Conservation (phyloP, 2,113 vertebrate genomes). For the Hemiprocne comata region DNA sequence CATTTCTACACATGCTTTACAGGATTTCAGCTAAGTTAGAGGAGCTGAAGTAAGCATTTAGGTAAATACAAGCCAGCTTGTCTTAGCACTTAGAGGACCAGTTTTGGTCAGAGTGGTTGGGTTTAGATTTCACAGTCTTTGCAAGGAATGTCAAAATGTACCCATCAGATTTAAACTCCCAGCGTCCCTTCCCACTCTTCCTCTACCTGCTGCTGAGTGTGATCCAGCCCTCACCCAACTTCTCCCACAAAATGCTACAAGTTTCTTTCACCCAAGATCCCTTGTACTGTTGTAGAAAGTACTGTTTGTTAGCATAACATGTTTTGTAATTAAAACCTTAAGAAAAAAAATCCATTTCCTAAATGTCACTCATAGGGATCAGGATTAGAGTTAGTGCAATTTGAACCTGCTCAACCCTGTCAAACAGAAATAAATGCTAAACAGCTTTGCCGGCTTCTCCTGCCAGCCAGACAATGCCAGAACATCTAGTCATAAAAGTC, state of each 20-base stretch:
- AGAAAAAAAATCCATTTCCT: not conserved
- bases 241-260: not conserved
- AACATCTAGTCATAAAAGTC: not conserved
- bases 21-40: not conserved
- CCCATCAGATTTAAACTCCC: not conserved
- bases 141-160: not conserved
- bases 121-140: not conserved
- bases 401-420: not conserved
- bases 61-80: not conserved
- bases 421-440: not conserved
- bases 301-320: not conserved
- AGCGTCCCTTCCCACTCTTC: not conserved
- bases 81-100: not conserved
- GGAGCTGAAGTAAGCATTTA: not conserved
- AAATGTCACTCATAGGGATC: not conserved
- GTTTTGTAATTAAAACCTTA: not conserved
- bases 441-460: not conserved
- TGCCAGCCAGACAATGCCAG: not conserved
- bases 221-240: not conserved
- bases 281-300: not conserved
- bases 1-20: not conserved
- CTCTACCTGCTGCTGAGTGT: not conserved
- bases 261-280: not conserved
- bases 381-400: not conserved
- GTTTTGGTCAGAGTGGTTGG: not conserved